phyloP scores from a whole-genome alignment of 2,113 vertebrate genomes.

The Chauna torquata region DNA sequence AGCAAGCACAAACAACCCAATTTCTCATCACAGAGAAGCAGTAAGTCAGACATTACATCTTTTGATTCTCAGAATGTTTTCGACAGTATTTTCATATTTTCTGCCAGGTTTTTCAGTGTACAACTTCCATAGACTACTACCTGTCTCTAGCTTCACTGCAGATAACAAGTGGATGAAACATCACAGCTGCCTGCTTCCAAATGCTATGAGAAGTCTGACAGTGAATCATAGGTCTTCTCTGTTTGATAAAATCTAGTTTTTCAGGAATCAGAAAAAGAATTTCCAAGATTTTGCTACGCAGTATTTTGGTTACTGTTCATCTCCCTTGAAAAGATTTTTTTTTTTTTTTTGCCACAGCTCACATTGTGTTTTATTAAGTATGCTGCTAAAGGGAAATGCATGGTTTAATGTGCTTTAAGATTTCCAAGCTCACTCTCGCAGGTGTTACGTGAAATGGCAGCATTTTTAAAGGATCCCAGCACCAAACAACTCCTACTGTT shows the following conservation, averaged over 20 bases:
- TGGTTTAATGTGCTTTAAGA: neutral
- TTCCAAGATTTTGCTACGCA: neutral
- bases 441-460: neutral
- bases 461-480: neutral
- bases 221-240: neutral
- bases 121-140: neutral
- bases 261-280: neutral
- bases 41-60: neutral
- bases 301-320: neutral
- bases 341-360: neutral
- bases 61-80: neutral
- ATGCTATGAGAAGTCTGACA: neutral
- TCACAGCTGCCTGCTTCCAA: neutral
- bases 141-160: neutral
- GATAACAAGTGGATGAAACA: neutral
- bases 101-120: neutral
- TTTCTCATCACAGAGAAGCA: neutral
- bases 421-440: neutral
- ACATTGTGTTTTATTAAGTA: neutral
- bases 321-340: neutral
- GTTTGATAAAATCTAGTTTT: neutral
- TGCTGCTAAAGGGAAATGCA: neutral
- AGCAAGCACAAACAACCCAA: neutral
- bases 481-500: neutral
- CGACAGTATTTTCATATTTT: neutral